Percentiles rank a stretch among this genome's conserved stretches.
phyloP scores from a whole-genome alignment of 2,888 invertebrate genomes.

The Noctua comes region DNA sequence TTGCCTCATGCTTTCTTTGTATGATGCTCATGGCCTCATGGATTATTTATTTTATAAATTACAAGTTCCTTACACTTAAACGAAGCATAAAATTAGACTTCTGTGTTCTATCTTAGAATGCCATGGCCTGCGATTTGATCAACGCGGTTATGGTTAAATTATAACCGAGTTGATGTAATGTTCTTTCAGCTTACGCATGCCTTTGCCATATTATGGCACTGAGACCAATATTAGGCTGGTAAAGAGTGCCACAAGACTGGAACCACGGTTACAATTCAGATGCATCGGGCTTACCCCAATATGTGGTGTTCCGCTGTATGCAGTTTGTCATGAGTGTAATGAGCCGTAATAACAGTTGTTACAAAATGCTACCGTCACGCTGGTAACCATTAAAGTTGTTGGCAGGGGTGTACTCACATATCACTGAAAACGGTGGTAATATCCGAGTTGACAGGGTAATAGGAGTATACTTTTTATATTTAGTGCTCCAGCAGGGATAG shows the following conservation, averaged over 20 bases:
- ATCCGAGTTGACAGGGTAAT: neutral
- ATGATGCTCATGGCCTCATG: neutral
- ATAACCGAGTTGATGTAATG: too few relatives aligned
- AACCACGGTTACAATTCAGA: constrained; percentile 5
- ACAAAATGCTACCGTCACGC: constrained; percentile 40
- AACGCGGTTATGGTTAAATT: too few relatives aligned
- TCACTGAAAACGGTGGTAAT: constrained; percentile 1
- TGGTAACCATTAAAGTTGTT: constrained; percentile 6
- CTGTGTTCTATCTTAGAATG: too few relatives aligned
- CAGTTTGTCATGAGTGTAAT: constrained; percentile 40
- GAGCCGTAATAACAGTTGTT: constrained; percentile 49
- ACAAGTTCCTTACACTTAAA: too few relatives aligned
- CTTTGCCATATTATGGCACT: neutral
- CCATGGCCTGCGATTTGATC: too few relatives aligned
- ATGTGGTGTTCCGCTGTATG: constrained; percentile 6
- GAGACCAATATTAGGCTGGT: neutral
- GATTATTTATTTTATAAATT: too few relatives aligned
- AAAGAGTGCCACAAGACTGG: neutral
- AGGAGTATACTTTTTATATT: neutral
- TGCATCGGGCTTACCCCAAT: constrained; percentile 33
- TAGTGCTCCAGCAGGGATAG: neutral
- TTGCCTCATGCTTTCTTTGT: neutral
- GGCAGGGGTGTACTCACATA: constrained; percentile 16
- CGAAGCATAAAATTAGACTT: too few relatives aligned
- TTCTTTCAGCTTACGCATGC: neutral